These are phyloP conservation scores for Gephyroberyx darwinii DNA, from an alignment of 2,797 vertebrate species.

Conservation along the genomic window DNA sequence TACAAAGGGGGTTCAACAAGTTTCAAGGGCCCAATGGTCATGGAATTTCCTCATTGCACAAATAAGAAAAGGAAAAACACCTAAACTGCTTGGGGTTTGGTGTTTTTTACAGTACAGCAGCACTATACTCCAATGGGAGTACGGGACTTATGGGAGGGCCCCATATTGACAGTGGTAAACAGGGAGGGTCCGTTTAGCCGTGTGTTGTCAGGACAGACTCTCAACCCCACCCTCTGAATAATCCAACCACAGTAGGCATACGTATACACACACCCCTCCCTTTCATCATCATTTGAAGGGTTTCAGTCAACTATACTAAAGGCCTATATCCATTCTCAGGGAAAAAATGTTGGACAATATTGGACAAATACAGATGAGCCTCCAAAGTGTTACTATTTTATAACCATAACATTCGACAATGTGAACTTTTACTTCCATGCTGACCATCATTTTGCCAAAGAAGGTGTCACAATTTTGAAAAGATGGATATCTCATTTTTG, in stretches of 20 bases:
- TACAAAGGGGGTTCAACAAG: too few relatives aligned
- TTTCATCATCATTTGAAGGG: background rate
- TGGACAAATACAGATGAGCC: too few relatives aligned
- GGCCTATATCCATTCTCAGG: too few relatives aligned
- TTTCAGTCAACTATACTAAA: too few relatives aligned
- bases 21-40: background rate
- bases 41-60: background rate
- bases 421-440: too few relatives aligned
- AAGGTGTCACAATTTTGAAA: too few relatives aligned
- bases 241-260: background rate
- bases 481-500: too few relatives aligned
- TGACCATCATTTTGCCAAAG: too few relatives aligned
- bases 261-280: background rate
- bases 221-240: conserved; percentile 19
- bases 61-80: background rate
- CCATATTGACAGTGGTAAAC: background rate
- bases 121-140: background rate
- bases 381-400: too few relatives aligned
- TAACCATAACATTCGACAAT: too few relatives aligned
- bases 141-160: background rate
- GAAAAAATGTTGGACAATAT: too few relatives aligned
- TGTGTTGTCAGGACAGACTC: conserved; percentile 5
- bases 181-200: background rate
- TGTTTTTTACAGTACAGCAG: background rate
- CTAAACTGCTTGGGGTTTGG: background rate